These are phyloP conservation scores for Hypotaenidia okinawae DNA, from an alignment of 2,797 vertebrate species.

Conservation along the genomic window DNA sequence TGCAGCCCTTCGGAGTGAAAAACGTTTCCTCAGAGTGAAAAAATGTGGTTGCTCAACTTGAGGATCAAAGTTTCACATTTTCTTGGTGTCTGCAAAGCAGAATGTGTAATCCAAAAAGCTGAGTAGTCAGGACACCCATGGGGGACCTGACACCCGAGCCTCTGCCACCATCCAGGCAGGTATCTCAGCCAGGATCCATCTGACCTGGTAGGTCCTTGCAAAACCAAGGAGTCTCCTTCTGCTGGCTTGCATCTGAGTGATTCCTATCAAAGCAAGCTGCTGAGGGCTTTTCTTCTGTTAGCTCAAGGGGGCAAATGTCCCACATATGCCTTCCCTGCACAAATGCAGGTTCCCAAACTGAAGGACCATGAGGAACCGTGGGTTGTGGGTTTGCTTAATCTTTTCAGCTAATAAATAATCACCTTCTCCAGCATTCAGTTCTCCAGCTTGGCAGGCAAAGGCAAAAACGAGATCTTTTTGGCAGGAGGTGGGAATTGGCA, in stretches of 20 bases:
- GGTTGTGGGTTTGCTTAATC: not conserved
- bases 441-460: not conserved
- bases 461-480: not conserved
- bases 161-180: not conserved
- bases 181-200: not conserved
- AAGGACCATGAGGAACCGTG: fast-evolving
- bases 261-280: not conserved
- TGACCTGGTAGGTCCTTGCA: not conserved
- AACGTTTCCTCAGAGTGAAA: not conserved
- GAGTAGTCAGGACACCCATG: fast-evolving
- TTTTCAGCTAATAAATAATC: not conserved
- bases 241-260: not conserved
- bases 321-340: not conserved
- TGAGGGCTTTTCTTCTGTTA: not conserved
- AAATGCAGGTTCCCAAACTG: not conserved
- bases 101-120: not conserved
- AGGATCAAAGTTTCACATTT: not conserved
- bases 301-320: not conserved
- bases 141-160: not conserved
- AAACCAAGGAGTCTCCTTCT: not conserved
- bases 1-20: not conserved
- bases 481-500: not conserved
- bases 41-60: fast-evolving
- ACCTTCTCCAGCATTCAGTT: not conserved
- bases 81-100: not conserved